Evolutionary conservation across 2,888 invertebrate species (phyloP), one percentile per base, ranked within the genome.

Genomic region (Melieria crassipennis): DNA sequence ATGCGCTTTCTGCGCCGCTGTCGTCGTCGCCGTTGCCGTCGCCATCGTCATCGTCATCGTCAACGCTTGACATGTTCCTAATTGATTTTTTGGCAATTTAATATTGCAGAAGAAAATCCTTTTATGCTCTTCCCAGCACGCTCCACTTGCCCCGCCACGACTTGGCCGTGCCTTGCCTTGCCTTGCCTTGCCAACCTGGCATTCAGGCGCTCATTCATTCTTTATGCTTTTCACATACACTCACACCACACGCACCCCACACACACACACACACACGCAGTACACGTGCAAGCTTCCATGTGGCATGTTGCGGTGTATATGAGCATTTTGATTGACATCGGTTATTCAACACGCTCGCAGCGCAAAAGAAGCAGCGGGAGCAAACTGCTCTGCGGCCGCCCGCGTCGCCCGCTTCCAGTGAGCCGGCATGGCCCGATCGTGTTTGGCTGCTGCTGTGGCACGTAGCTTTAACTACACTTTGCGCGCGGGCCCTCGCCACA

Each of bases 271-370:
- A 56, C 13, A 45, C 45, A 45, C 7, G 7, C 4, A 45, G 16
- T n/a, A 64, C 7, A 48, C 3, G 30, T 30, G 47, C 48, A 48
- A 47, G 16, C 47, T 46, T 30, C 30, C 30, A 30, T 30, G 30
- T 30, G 30, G 30, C 30, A 30, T 30, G 30, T 30, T 66, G 47
- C 57, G 47, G 56, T 45, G 7, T 65, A 79, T 79, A 81, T 79
- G 80, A 81, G 56, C 82, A 81, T 82, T 81, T 82, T 82, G 83
- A 82, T 82, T 82, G 82, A 82, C 82, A 82, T 79, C 79, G 81
- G 81, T 78, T 81, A 73, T 76, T 72, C 73, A 73, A 62, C 77
- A 69, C 13, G 58, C 58, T 67, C 52, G 11, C 52, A 52, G 13
- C 11, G 10, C 55, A 52, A 30, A 11, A 30, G 30, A 30, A 30